Evolutionary conservation across 2,113 vertebrate genomes (phyloP).

Genomic region (Oceanodroma tethys): DNA sequence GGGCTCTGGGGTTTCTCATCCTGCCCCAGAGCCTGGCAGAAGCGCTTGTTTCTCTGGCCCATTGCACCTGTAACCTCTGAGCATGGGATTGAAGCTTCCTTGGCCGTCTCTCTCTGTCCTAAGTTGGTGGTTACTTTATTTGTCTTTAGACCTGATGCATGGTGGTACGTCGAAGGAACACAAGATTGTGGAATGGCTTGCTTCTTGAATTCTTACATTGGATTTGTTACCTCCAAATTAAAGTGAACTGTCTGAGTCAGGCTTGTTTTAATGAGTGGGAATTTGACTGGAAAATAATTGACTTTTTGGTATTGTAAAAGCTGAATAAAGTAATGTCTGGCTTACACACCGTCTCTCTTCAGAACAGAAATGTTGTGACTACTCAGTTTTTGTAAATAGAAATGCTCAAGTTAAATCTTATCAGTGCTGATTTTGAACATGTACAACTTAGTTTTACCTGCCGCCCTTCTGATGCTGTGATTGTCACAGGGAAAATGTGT

Average conservation of each 20-base stretch:
- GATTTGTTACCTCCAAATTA: not conserved
- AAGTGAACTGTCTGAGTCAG: not conserved
- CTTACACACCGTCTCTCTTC: not conserved
- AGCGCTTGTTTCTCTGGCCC: rapidly evolving
- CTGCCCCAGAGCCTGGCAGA: not conserved
- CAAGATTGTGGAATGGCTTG: not conserved
- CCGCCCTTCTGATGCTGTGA: not conserved
- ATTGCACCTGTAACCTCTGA: not conserved
- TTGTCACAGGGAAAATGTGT: not conserved
- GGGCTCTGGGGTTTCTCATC: not conserved
- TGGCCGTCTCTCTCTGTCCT: not conserved
- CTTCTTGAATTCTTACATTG: not conserved
- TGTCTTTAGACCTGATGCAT: not conserved
- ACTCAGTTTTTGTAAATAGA: not conserved
- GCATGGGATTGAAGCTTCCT: too few relatives aligned
- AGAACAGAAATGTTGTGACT: not conserved
- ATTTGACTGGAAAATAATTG: not conserved
- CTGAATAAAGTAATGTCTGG: not conserved
- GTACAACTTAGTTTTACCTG: not conserved
- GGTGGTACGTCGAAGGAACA: not conserved
- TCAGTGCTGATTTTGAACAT: not conserved
- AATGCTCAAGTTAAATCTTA: not conserved
- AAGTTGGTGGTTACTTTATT: not conserved
- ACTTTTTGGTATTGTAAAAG: not conserved
- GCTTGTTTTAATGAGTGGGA: not conserved